A percentile compares a stretch with the other conserved stretches of the same genome.
These are phyloP conservation scores for Formica exsecta DNA, from an alignment of 1,140 invertebrate species.

Conservation along the genomic window DNA sequence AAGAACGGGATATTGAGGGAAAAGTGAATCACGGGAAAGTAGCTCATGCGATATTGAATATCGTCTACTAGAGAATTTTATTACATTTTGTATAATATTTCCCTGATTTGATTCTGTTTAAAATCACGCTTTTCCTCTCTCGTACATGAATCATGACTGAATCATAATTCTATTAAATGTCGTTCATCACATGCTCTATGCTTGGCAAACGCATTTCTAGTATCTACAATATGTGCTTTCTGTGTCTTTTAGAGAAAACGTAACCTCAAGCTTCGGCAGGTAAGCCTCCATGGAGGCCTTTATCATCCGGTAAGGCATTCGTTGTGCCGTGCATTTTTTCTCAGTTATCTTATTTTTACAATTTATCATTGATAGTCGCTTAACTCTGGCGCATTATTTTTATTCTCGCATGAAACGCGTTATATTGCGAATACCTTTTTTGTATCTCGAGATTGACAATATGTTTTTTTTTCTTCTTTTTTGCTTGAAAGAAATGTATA, in stretches of 20 bases:
- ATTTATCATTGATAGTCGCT: conserved; percentile 29
- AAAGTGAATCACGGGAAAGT: conserved; percentile 7
- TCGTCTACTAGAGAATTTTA: not conserved
- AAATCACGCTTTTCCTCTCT: not conserved
- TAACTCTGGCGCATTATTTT: conserved; percentile 45
- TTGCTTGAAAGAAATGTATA: not conserved
- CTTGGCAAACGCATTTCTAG: conserved; percentile 58
- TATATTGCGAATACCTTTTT: not conserved
- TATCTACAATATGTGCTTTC: conserved; percentile 73
- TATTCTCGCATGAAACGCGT: conserved; percentile 42
- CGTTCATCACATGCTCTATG: conserved; percentile 45
- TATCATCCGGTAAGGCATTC: conserved; percentile 65
- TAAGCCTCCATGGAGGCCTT: conserved; percentile 75
- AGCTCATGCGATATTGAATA: not conserved
- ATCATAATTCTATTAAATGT: conserved; percentile 42
- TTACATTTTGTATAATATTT: not conserved
- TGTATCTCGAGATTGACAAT: not conserved
- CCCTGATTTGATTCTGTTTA: not conserved
- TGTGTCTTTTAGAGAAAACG: conserved; percentile 82
- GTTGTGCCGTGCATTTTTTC: conserved; percentile 60
- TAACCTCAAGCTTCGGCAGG: conserved; percentile 81
- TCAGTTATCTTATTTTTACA: conserved; percentile 17
- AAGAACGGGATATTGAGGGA: not conserved
- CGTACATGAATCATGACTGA: not conserved
- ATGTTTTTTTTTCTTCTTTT: not conserved